A percentile compares a stretch with the other conserved stretches of the same genome.
These are phyloP conservation scores for Melitaea cinxia DNA, from an alignment of 1,140 invertebrate genomes.

Conservation along the genomic window DNA sequence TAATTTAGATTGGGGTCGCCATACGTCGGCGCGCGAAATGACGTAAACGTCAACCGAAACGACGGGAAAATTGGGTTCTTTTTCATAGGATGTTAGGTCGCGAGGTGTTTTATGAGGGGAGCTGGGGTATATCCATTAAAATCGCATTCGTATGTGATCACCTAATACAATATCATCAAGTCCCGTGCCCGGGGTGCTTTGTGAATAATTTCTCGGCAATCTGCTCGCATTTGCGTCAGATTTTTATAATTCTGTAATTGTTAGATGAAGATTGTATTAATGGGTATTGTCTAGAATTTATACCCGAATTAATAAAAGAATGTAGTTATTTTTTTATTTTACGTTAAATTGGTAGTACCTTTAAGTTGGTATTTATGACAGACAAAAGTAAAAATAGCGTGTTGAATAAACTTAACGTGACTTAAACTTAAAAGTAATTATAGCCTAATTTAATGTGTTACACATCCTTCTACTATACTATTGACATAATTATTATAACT, in stretches of 20 bases:
- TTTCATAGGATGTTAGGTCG: slow-evolving; percentile 43
- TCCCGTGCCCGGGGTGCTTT: slow-evolving; percentile 68
- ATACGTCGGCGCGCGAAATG: slow-evolving; percentile 46
- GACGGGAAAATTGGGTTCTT: slow-evolving; percentile 52
- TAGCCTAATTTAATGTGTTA: no score
- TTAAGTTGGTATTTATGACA: not conserved
- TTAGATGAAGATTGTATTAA: slow-evolving; percentile 6
- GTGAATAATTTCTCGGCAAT: slow-evolving; percentile 80
- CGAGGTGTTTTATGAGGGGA: slow-evolving; percentile 47
- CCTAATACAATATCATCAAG: slow-evolving; percentile 82
- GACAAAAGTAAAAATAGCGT: no score
- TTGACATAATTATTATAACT: no score
- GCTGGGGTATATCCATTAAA: slow-evolving; percentile 75
- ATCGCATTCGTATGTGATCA: slow-evolving; percentile 82
- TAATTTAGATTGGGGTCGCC: slow-evolving; percentile 82
- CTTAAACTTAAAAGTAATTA: no score
- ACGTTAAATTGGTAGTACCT: not conserved
- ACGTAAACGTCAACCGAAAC: slow-evolving; percentile 52
- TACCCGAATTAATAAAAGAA: not conserved
- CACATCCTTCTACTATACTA: no score
- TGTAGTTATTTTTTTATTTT: not conserved
- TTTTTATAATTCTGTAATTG: slow-evolving; percentile 70
- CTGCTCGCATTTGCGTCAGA: slow-evolving; percentile 71
- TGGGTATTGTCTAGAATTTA: not conserved
- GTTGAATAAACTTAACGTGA: no score